These are phyloP conservation scores for Euphydryas editha DNA, from an alignment of 2,888 invertebrate species.

Conservation along the genomic window DNA sequence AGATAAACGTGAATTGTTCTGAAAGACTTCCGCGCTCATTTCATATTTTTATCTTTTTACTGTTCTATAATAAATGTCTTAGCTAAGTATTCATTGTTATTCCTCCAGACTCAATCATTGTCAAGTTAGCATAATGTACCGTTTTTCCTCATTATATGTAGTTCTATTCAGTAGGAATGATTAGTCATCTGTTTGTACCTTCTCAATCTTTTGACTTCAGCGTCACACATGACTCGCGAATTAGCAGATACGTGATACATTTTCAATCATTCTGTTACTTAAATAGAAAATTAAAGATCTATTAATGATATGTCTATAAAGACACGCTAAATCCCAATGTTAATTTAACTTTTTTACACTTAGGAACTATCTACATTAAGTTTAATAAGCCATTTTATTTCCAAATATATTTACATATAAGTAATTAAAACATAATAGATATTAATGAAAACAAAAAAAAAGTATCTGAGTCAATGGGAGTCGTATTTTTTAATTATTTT, in stretches of 20 bases:
- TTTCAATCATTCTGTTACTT: neutral
- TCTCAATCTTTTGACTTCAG: conserved; percentile 17
- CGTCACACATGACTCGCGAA: conserved; percentile 38
- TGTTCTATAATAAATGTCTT: neutral
- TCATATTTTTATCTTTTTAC: conserved; percentile 8
- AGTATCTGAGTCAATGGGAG: no score
- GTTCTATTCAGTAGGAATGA: conserved; percentile 24
- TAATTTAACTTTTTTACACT: no score
- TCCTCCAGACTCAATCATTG: conserved; percentile 26
- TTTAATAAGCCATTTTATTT: no score
- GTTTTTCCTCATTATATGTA: conserved; percentile 26
- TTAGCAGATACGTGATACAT: conserved; percentile 22
- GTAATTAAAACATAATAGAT: no score
- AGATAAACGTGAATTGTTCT: conserved; percentile 4
- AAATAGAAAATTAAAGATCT: neutral
- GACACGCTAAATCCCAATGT: no score
- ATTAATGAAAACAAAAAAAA: no score
- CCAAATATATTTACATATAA: no score
- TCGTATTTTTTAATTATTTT: no score
- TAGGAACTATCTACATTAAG: no score
- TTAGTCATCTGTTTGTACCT: conserved; percentile 28
- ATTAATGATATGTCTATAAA: neutral
- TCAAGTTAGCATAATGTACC: conserved; percentile 25
- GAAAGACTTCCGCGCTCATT: conserved; percentile 4
- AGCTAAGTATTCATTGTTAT: conserved; percentile 18